Conservation (phyloP, 2,113 vertebrate species). For the Ivindomyrus marchei region DNA sequence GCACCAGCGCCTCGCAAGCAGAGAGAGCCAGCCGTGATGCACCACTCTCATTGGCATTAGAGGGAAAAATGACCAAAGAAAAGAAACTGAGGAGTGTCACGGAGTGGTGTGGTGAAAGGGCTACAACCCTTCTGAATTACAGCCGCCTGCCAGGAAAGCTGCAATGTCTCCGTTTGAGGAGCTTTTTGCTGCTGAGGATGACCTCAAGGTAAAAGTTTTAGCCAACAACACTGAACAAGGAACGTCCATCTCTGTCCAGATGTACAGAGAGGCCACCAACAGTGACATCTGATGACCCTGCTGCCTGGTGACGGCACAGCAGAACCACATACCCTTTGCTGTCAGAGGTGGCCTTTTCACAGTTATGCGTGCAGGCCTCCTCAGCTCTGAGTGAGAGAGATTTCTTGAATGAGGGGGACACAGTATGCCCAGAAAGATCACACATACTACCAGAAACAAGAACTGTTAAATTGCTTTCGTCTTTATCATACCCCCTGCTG, state of each 20-base stretch:
- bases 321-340: not conserved
- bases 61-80: not conserved
- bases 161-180: not conserved
- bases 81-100: not conserved
- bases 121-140: no score
- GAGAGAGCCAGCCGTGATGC: no score
- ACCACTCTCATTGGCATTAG: not conserved
- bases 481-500: not conserved
- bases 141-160: no score
- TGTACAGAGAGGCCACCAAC: not conserved
- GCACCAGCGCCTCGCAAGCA: no score
- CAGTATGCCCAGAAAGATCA: not conserved
- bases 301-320: not conserved
- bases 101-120: not conserved
- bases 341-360: not conserved
- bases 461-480: not conserved
- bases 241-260: not conserved
- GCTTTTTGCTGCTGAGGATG: not conserved
- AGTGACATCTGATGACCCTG: not conserved
- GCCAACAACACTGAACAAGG: not conserved
- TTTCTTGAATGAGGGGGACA: not conserved
- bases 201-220: not conserved
- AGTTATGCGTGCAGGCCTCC: not conserved
- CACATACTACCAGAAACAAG: not conserved
- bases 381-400: not conserved